Evolutionary conservation across 2,113 vertebrate genomes (phyloP).

Genomic region (Pseudorasbora parva): DNA sequence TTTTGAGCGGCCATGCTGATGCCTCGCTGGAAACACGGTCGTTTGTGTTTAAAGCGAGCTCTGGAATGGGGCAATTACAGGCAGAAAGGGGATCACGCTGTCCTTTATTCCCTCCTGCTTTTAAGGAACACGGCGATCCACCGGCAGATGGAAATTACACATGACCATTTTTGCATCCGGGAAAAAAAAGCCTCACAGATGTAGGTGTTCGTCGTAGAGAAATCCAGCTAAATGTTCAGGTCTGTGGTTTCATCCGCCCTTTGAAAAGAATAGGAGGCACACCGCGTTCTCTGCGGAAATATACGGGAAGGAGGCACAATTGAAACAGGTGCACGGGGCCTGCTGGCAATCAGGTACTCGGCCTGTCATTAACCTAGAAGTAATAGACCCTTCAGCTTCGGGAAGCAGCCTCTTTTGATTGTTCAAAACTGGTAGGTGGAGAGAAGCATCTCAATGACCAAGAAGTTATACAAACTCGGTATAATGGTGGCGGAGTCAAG

Average conservation of each 20-base stretch:
- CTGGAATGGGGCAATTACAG: not conserved
- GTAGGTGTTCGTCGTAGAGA: not conserved
- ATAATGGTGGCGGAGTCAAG: not conserved
- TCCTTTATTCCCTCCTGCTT: slow-evolving; percentile 7
- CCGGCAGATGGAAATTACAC: not conserved
- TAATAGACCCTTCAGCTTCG: slow-evolving; percentile 3
- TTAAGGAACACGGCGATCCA: not conserved
- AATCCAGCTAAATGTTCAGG: slow-evolving; percentile 1
- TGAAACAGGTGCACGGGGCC: slow-evolving; percentile 15
- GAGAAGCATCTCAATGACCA: not conserved
- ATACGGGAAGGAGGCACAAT: not conserved
- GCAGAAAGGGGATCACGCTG: not conserved
- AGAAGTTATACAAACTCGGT: not conserved
- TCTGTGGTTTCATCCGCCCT: not conserved
- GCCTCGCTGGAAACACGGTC: not conserved
- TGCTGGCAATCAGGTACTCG: slow-evolving; percentile 29
- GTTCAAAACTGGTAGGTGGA: slow-evolving; percentile 8
- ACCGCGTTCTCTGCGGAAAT: not conserved
- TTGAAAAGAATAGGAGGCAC: slow-evolving; percentile 1
- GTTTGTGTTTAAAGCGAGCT: not conserved
- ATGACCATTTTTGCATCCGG: not conserved
- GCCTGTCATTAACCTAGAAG: slow-evolving; percentile 22
- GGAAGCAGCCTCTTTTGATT: slow-evolving; percentile 13
- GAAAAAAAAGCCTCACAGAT: not conserved
- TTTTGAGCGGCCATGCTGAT: not conserved